Evolutionary conservation across 2,888 invertebrate species (phyloP).

Genomic region (Macropis europaea): DNA sequence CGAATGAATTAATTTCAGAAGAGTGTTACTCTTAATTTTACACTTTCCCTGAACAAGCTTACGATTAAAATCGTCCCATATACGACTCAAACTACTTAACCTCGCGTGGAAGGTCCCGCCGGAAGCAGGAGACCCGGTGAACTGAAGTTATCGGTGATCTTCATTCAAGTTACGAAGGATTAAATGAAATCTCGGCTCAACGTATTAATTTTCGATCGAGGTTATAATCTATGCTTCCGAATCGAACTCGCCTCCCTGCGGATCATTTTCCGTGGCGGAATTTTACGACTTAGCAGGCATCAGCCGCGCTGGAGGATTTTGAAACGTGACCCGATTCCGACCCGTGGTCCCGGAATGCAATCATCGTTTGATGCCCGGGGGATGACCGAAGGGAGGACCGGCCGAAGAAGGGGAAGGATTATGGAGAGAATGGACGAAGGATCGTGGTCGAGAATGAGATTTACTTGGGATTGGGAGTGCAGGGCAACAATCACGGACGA

Average conservation of each 20-base stretch:
- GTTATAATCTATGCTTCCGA: slow-evolving; percentile 20
- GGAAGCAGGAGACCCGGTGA: too few species aligned
- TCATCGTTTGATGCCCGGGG: slow-evolving; percentile 68
- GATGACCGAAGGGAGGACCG: slow-evolving; percentile 46
- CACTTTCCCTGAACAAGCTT: too few species aligned
- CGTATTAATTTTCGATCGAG: slow-evolving; percentile 22
- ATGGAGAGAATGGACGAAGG: slow-evolving; percentile 49
- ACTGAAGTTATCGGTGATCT: neutral
- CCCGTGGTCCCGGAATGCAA: slow-evolving; percentile 62
- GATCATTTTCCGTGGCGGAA: slow-evolving; percentile 33
- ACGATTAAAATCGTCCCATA: too few species aligned
- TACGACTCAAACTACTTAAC: too few species aligned
- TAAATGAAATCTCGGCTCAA: neutral
- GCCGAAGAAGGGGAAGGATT: slow-evolving; percentile 43
- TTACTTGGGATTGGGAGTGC: slow-evolving; percentile 58
- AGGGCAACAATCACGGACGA: slow-evolving; percentile 73
- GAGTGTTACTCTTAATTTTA: too few species aligned
- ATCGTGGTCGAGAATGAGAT: slow-evolving; percentile 54
- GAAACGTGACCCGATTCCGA: slow-evolving; percentile 66
- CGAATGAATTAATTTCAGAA: too few species aligned
- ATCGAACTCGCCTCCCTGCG: slow-evolving; percentile 16
- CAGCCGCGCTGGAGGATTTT: slow-evolving; percentile 62
- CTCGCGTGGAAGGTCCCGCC: too few species aligned
- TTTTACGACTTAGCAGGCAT: slow-evolving; percentile 46
- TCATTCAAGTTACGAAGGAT: neutral